Conservation (phyloP, 2,888 invertebrate species). For the Habrosyne pyritoides region DNA sequence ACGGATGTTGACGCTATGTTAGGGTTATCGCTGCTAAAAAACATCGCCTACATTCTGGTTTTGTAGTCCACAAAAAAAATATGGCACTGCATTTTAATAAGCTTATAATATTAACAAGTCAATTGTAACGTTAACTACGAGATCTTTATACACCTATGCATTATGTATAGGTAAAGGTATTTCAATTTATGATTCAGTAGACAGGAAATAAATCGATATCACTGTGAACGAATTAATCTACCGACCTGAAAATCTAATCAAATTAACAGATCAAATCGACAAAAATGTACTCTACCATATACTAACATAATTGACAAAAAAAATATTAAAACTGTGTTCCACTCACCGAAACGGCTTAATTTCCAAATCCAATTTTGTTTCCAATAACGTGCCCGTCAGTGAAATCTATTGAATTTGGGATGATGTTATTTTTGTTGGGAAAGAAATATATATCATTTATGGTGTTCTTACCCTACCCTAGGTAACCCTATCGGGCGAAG, state of each 20-base stretch:
- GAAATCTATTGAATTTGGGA: constrained; percentile 53
- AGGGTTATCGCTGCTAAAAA: constrained; percentile 47
- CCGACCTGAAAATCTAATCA: constrained; percentile 29
- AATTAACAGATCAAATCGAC: constrained; percentile 26
- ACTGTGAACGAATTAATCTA: constrained; percentile 25
- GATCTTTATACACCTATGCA: too few species aligned
- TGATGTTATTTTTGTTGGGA: constrained; percentile 38
- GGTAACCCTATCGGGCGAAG: constrained; percentile 54
- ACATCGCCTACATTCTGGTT: constrained; percentile 6
- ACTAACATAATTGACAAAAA: constrained; percentile 37
- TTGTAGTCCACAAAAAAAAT: not conserved
- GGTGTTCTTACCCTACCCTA: constrained; percentile 11
- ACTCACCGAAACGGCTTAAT: constrained; percentile 49
- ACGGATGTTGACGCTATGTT: constrained; percentile 50
- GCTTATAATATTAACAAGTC: not conserved
- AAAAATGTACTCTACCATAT: constrained; percentile 10
- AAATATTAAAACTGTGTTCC: constrained; percentile 39
- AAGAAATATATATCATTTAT: constrained; percentile 14
- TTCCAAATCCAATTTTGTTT: constrained; percentile 58
- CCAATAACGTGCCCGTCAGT: constrained; percentile 48
- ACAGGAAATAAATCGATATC: constrained; percentile 8
- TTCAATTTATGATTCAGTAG: not conserved
- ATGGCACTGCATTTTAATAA: too few species aligned
- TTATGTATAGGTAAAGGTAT: too few species aligned
- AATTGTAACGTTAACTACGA: not conserved